Percentiles rank a stretch among this genome's conserved stretches.
Evolutionary conservation across 2,797 vertebrate genomes (phyloP).

Genomic region (Numenius phaeopus): DNA sequence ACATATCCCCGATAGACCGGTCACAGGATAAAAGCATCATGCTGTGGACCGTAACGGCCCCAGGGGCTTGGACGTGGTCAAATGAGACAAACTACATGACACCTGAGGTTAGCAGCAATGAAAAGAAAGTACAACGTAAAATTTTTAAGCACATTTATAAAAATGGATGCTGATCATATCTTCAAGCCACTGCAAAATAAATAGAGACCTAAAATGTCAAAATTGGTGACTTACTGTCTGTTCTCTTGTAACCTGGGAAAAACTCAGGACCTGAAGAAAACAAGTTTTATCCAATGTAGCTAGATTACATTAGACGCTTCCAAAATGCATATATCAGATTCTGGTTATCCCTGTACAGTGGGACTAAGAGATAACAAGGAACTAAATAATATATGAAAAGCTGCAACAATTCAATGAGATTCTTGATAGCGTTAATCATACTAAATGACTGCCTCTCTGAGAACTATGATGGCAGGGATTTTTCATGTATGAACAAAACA

Average conservation of each 20-base stretch:
- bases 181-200: neutral
- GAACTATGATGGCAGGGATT: neutral
- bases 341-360: neutral
- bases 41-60: neutral
- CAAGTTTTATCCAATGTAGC: neutral
- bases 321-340: neutral
- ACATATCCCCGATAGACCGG: rapidly evolving
- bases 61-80: neutral
- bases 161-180: neutral
- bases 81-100: neutral
- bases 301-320: neutral
- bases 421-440: neutral
- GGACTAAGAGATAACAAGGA: neutral
- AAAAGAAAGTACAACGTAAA: neutral
- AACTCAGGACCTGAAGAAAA: neutral
- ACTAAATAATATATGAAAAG: neutral
- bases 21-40: neutral
- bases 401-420: neutral
- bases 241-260: neutral
- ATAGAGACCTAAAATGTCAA: neutral
- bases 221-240: neutral
- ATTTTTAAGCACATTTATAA: neutral
- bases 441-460: neutral
- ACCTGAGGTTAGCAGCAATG: neutral
- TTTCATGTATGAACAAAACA: neutral